Base-by-base conservation (phyloP, 1,140 invertebrate species). In the Neomicropteryx cornuta region DNA sequence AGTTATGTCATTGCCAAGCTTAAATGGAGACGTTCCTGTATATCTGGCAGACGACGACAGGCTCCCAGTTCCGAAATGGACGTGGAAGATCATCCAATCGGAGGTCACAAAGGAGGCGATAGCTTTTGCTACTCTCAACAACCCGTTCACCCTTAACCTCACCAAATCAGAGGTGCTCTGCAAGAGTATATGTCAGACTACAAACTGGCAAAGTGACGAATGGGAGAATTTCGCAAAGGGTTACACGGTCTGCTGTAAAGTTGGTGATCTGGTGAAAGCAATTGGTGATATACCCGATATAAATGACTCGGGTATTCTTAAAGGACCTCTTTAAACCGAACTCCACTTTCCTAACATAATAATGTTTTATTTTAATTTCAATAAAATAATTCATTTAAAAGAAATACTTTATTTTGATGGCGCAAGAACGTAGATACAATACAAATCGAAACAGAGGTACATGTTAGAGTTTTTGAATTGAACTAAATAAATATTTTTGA, bases 81-180 rank as follows among this genome's bases (percentile, higher is more conserved):
- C 61, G 3, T 72, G 62, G 55, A 71, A 71, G 52, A 50, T 71
- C 16, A 44, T 68, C 2, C 57, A 64, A 41, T 49, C 56, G 19
- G n/a, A 32, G 8, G 19, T 19, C 10, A 53, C 36, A 1, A 39
- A 55, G 17, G 30, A 53, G 27, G 70, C 47, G 0, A 60, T 73
- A 5, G 68, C 57, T 22, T 58, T 73, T 21, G 47, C 73, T 2
- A 52, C 55, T 5, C 42, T 66, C 2, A 74, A 74, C 41, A 66
- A 72, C 57, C 71, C 72, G 11, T 51, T 49, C 21, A 38, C 38
- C 3, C 24, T 8, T 19, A 21, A 11, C 6, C 17, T 42, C 23
- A 30, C 10, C 29, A n/a, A 28, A 10, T 33, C 27, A 20, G 45
- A 45, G 11, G 36, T 46, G 18, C 51, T 62, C 34, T 68, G 66